Base-by-base conservation (phyloP, 35 echinoderm and acorn worm species). In the Stichopus chloronotus region DNA sequence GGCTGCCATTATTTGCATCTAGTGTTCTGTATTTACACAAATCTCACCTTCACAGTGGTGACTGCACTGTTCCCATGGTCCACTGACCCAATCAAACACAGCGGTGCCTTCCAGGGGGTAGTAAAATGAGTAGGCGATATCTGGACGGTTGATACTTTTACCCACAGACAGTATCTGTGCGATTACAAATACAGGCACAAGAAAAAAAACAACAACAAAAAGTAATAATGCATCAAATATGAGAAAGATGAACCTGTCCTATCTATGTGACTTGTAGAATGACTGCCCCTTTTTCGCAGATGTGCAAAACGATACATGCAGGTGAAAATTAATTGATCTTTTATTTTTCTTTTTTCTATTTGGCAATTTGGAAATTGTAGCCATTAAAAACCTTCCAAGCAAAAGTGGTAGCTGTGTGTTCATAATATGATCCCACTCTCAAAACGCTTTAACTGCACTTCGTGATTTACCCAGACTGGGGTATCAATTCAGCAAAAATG, bases 61-160 rank as follows among this genome's bases (percentile, higher is more conserved):
- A 79, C 90, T 91, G 52, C 90, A 91, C 4, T 43, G 57, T 19
- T 72, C 90, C 90, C 90, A 91, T 20, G 90, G 72, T 13, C 90
- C 90, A 12, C 56, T 79, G 20, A 58, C 21, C 90, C 90, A 91
- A 6, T n/a, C 90, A 91, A 78, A 91, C 7, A 57, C 76, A 10
- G 25, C 71, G 3, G 54, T 25, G 5, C 71, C 69, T 54, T 59
- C 25, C 7, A 91, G n/a, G 6, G 90, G 90, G 20, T 23, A n/a
- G 53, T 78, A 91, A 53, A 78, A 91, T 14, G 72, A 56, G 90
- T 91, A 91, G 43, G 56, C 23, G 53, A 91, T 91, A 72, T 91
- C 79, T 79, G 90, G 90, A 56, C 9, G 90, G 8, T 78, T 57
- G 43, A 78, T 57, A 25, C 6, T 30, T 25, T 7, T 79, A 12